Percentiles rank a stretch among this genome's conserved stretches.
Evolutionary conservation across 1,140 invertebrate genomes (phyloP).

Genomic region (Scaptomyza graminum): DNA sequence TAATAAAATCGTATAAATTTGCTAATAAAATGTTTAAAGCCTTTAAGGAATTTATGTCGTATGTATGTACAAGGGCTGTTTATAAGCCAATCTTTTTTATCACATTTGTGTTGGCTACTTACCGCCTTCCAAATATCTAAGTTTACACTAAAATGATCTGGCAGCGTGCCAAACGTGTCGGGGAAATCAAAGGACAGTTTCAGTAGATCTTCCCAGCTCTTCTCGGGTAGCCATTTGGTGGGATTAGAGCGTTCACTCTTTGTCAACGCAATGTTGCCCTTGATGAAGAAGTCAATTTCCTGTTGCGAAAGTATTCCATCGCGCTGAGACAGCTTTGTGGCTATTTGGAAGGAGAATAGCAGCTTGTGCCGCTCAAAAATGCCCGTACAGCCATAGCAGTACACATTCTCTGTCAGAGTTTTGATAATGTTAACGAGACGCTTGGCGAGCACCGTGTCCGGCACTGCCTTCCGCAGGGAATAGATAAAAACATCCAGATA

Average conservation of each 20-base stretch:
- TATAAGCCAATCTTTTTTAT: neutral
- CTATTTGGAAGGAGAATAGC: constrained; percentile 95
- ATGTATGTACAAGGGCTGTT: neutral
- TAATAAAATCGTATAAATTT: too few species aligned
- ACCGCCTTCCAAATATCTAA: constrained; percentile 88
- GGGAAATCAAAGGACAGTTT: constrained; percentile 89
- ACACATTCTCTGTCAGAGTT: constrained; percentile 93
- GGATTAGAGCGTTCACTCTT: constrained; percentile 88
- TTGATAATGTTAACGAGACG: constrained; percentile 92
- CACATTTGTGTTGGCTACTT: constrained; percentile 21
- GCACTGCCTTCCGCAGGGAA: constrained; percentile 91
- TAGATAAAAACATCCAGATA: constrained; percentile 92
- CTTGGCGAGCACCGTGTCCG: constrained; percentile 88
- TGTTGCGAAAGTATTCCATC: constrained; percentile 86
- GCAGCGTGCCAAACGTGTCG: constrained; percentile 87
- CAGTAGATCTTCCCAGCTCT: constrained; percentile 92
- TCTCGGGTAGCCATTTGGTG: constrained; percentile 88
- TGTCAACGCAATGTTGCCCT: constrained; percentile 91
- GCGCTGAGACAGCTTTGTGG: constrained; percentile 91
- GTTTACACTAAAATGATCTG: constrained; percentile 87
- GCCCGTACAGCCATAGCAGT: constrained; percentile 94
- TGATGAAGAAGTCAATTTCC: constrained; percentile 96
- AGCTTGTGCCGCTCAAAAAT: constrained; percentile 96
- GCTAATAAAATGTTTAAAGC: neutral
- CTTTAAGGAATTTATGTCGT: neutral